phyloP scores from a whole-genome alignment of 2,113 vertebrate genomes.

The Dipodomys stephensi region DNA sequence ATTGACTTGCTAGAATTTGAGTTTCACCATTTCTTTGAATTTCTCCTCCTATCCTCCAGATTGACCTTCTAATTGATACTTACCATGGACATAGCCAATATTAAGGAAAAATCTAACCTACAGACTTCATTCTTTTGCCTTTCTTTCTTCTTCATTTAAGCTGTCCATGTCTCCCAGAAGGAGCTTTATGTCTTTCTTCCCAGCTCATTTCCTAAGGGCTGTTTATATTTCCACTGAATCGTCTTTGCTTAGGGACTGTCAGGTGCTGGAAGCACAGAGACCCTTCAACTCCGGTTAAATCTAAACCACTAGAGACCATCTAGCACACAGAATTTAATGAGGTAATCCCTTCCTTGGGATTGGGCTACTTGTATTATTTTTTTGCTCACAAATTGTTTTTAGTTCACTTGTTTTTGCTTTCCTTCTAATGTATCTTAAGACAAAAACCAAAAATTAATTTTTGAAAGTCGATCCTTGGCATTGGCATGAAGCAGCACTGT shows the following conservation, averaged over 20 bases:
- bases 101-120: constrained; percentile 15
- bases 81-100: neutral
- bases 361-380: neutral
- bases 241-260: neutral
- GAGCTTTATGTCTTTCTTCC: constrained; percentile 15
- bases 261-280: neutral
- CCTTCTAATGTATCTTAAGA: neutral
- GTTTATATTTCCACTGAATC: neutral
- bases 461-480: neutral
- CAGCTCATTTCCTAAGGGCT: neutral
- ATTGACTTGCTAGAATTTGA: neutral
- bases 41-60: neutral
- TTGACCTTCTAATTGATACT: neutral
- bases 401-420: neutral
- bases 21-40: neutral
- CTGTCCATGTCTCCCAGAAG: neutral
- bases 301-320: neutral
- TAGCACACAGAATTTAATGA: neutral
- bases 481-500: neutral
- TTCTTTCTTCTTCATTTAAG: constrained; percentile 21
- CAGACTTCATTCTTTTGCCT: constrained; percentile 32
- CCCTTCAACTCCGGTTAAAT: neutral
- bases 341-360: neutral
- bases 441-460: constrained; percentile 22
- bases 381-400: constrained; percentile 12